Percentiles rank a stretch among this genome's conserved stretches.
phyloP scores from a whole-genome alignment of 2,888 invertebrate species.

The Ischnus inquisitorius region DNA sequence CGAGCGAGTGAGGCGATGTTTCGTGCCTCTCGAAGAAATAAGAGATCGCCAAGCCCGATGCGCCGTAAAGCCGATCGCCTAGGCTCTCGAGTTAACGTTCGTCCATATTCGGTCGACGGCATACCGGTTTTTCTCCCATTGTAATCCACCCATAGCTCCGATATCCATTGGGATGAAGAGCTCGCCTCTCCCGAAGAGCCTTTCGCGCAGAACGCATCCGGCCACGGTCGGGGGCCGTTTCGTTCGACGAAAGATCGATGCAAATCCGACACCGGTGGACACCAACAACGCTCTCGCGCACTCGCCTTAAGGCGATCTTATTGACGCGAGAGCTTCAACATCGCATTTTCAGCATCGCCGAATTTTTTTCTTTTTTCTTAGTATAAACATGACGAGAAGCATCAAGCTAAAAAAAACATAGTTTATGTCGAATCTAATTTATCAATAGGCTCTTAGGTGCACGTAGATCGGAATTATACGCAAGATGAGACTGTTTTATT shows the following conservation, averaged over 20 bases:
- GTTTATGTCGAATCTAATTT: no score
- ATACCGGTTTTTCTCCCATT: slow-evolving; percentile 70
- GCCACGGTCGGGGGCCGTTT: neutral
- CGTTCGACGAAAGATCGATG: slow-evolving; percentile 40
- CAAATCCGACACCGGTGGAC: slow-evolving; percentile 54
- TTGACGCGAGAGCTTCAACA: neutral
- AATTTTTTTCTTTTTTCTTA: no score
- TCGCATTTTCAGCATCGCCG: no score
- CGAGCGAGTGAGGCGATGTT: slow-evolving; percentile 61
- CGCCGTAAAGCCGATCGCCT: slow-evolving; percentile 27
- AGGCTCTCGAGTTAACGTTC: slow-evolving; percentile 60
- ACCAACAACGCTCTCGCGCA: slow-evolving; percentile 52
- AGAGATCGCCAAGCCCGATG: slow-evolving; percentile 59
- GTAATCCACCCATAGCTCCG: slow-evolving; percentile 64
- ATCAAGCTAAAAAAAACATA: no score
- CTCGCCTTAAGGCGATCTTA: neutral
- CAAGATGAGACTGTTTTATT: no score
- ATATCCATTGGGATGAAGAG: slow-evolving; percentile 56
- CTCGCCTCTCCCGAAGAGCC: slow-evolving; percentile 48
- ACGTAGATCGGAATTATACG: no score
- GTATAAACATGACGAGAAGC: no score
- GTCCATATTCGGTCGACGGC: slow-evolving; percentile 62
- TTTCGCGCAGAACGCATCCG: slow-evolving; percentile 32
- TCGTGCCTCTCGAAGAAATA: slow-evolving; percentile 64
- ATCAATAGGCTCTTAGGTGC: no score